Conservation (phyloP, 2,888 invertebrate genomes). For the Plebejus anna region DNA sequence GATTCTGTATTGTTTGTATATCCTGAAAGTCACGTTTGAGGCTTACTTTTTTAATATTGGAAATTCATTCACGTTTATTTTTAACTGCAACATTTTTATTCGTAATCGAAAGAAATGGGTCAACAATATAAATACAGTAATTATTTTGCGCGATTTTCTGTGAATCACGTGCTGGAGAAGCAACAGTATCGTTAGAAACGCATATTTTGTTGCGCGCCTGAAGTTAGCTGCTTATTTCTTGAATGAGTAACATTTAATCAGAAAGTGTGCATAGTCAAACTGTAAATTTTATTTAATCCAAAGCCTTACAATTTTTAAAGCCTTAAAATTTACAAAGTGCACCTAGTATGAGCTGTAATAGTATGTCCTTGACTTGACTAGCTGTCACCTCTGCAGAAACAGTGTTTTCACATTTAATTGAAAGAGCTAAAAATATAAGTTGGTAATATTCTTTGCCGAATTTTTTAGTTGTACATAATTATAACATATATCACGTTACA, state of each 20-base stretch:
- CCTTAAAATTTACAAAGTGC: background rate
- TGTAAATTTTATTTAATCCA: background rate
- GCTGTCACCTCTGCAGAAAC: background rate
- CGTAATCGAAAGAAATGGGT: background rate
- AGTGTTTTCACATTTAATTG: background rate
- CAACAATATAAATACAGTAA: constrained; percentile 12
- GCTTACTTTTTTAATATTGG: background rate
- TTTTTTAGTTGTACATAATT: background rate
- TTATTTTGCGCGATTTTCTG: constrained; percentile 2
- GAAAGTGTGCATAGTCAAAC: background rate
- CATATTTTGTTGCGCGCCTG: background rate
- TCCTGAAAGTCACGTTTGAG: constrained; percentile 9
- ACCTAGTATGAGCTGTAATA: background rate
- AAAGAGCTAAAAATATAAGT: background rate
- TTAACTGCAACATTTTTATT: background rate
- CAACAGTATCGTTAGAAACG: background rate
- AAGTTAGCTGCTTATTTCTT: background rate
- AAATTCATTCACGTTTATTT: background rate
- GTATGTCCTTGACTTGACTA: background rate
- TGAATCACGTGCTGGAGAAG: background rate
- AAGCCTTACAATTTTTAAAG: background rate
- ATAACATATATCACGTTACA: no score
- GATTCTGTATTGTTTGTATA: background rate
- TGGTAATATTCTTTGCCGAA: background rate
- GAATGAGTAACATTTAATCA: background rate